Evolutionary conservation across 1,140 invertebrate genomes (phyloP), one percentile per base, ranked within the genome.

Genomic region (Onthophagus taurus): DNA sequence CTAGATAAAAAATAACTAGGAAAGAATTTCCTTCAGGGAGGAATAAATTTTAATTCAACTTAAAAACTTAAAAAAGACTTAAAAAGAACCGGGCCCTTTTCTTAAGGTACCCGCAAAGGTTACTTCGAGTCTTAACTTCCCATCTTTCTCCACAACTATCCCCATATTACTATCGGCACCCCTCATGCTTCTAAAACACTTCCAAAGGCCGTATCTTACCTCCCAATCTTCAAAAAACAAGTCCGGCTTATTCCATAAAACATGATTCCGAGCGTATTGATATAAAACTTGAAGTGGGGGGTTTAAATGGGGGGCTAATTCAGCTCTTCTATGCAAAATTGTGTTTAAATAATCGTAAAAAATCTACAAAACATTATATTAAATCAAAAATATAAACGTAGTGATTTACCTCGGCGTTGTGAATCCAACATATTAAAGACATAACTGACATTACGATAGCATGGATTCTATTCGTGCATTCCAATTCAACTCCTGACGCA

Each of bases 171-270:
- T n/a, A n/a, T 31, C 31, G n/a, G 31, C 31, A 9, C 7, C 13
- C 29, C 8, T 31, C n/a, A 6, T 33, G 5, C 33, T 39, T 19
- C 31, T 44, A 51, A 78, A 78, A 50, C 69, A 69, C 57, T 74
- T 77, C 76, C 75, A 77, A 2, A 78, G 51, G 3, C 72, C 75
- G 42, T 74, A 78, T 23, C 76, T 60, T 2, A 72, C 63, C 48
- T 77, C 72, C 75, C 75, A 77, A 49, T 78, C 74, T 17, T 75
- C 66, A 19, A 77, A 75, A 52, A 76, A 77, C 1, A 78, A 48
- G 5, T 75, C 72, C 0, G 72, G 66, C 30, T 78, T 76, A 49
- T 75, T 69, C 72, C 72, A 77, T 1, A 71, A 60, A 7, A 75
- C 62, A 37, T 77, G 71, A 51, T 76, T 69, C 4, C 66, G 56